These are phyloP conservation scores for Corythornis madagascariensis DNA, from an alignment of 2,113 vertebrate genomes.

Conservation along the genomic window DNA sequence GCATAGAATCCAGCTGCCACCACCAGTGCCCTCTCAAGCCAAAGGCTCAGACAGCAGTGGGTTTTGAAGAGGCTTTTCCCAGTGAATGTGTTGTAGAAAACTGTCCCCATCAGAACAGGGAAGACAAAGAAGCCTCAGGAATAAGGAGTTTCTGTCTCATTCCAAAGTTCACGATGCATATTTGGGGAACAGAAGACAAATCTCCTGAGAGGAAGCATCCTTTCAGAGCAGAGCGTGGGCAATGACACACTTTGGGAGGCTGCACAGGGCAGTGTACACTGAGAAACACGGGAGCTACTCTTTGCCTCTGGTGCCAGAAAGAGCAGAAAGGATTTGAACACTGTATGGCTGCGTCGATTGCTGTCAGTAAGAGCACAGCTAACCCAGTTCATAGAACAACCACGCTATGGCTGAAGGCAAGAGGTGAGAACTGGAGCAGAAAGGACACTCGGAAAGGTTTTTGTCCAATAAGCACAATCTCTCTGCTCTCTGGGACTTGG, in stretches of 20 bases:
- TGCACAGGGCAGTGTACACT: fast-evolving
- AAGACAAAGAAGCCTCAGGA: not conserved
- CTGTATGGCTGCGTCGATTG: not conserved
- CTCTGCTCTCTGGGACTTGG: not conserved
- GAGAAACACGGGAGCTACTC: not conserved
- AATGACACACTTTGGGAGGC: not conserved
- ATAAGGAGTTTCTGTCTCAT: not conserved
- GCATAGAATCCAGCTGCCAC: not conserved
- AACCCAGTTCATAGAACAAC: not conserved
- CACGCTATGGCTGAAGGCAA: not conserved
- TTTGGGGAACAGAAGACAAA: not conserved
- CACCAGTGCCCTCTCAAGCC: not conserved
- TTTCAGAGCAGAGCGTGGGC: fast-evolving
- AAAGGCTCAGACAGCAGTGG: not conserved
- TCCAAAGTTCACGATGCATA: not conserved
- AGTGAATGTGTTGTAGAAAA: not conserved
- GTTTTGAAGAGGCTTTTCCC: not conserved
- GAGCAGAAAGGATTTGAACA: not conserved
- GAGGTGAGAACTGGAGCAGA: not conserved
- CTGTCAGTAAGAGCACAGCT: not conserved
- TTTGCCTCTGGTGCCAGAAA: not conserved
- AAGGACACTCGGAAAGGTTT: not conserved
- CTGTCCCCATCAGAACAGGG: not conserved
- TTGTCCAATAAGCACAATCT: not conserved
- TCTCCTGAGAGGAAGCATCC: not conserved